Base-by-base conservation (phyloP, 1,140 invertebrate species). In the Drosophila nasuta region DNA sequence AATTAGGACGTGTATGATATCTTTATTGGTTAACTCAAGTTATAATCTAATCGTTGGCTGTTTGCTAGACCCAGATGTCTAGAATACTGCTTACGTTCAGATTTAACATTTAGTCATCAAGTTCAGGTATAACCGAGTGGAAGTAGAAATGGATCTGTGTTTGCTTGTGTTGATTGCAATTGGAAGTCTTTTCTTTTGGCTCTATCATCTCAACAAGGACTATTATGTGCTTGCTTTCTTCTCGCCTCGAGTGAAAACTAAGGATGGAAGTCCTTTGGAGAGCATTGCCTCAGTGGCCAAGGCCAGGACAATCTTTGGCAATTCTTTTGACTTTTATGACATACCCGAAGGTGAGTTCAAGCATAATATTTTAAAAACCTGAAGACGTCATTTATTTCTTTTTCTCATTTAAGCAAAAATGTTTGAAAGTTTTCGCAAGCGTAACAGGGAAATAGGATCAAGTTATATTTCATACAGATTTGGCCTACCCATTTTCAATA, bases 381-480 rank as follows among this genome's bases (percentile, higher is more conserved):
- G 10, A 0, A 43, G 3, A 54, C 1, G 3, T 25, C 10, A 10
- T 38, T 10, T 10, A 10, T 5, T 4, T 28, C 5, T 6, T 38
- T 3, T n/a, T 48, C 10, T 46, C 8, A 0, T 5, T 6, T 0
- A 33, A 88, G 83, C 54, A 41, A 68, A 56, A 15, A 62, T 81
- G 0, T 88, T 88, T n/a, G 4, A 25, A 0, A 5, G 46, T 48
- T 49, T 54, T 0, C 75, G 85, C 1, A 1, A 10, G 0, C n/a
- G 28, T 52, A 65, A 68, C 5, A 69, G 67, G 10, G 1, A 41
- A 4, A 11, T 35, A 5, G 46, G 64, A 0, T 17, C 35, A 3
- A 91, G 81, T 13, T 92, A 81, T 57, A 5, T 92, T 1, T 62
- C 72, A 30, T 91, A 92, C 57, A 56, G 11, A 4, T 11, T 79